These are phyloP conservation scores for Melanotaenia parkinsoni DNA, from an alignment of 2,797 vertebrate genomes.

Conservation along the genomic window DNA sequence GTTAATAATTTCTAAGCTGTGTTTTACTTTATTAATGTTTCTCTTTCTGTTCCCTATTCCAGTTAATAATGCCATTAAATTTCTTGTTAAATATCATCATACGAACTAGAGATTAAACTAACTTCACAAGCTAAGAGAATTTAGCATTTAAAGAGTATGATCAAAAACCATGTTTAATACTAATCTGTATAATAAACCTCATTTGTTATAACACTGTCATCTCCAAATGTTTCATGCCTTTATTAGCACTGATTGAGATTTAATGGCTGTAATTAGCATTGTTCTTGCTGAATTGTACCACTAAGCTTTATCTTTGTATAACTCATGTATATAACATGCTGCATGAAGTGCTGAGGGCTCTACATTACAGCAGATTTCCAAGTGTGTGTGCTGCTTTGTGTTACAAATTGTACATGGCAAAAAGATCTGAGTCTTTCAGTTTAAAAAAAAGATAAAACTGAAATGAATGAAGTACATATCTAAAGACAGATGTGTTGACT, in stretches of 20 bases:
- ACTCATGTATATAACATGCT: background rate
- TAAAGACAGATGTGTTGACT: background rate
- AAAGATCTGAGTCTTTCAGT: background rate
- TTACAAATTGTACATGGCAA: background rate
- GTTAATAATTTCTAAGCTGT: background rate
- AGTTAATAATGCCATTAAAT: background rate
- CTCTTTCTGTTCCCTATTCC: slow-evolving; percentile 36
- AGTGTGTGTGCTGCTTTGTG: background rate
- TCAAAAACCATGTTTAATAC: background rate
- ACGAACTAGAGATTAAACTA: too few relatives aligned
- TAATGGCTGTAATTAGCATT: background rate
- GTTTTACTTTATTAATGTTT: background rate
- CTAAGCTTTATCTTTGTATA: background rate
- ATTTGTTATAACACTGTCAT: background rate
- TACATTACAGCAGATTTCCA: background rate
- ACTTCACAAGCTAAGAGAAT: too few relatives aligned
- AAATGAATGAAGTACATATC: background rate
- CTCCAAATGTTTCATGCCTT: background rate
- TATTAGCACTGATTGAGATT: too few relatives aligned
- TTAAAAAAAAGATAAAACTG: slow-evolving; percentile 9
- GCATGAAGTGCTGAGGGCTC: background rate
- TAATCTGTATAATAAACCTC: background rate
- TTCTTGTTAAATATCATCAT: slow-evolving; percentile 6
- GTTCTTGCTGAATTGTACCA: background rate
- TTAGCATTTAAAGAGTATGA: background rate